Evolutionary conservation across 2,113 vertebrate genomes (phyloP).

Genomic region (Lanius collurio): DNA sequence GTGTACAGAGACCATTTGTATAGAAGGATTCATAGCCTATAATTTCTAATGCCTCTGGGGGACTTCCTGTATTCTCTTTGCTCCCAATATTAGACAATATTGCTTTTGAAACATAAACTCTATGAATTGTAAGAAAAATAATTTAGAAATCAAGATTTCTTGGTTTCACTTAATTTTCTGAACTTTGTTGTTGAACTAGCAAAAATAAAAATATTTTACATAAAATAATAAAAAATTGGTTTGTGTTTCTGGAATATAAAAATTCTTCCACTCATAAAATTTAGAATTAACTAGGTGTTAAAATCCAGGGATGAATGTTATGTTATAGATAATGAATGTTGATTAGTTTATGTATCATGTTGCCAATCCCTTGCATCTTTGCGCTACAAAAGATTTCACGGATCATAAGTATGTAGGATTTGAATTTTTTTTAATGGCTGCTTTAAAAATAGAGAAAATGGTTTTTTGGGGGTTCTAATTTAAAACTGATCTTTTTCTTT

Average conservation of each 20-base stretch:
- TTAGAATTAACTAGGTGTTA: neutral
- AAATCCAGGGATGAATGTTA: neutral
- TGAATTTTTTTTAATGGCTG: neutral
- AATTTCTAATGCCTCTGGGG: neutral
- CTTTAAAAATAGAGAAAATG: neutral
- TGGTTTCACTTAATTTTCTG: neutral
- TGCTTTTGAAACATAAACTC: neutral
- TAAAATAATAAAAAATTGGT: neutral
- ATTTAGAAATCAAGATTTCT: neutral
- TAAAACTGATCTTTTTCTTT: neutral
- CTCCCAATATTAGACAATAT: neutral
- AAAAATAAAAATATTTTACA: neutral
- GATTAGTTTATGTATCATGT: neutral
- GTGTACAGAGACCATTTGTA: neutral
- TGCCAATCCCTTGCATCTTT: neutral
- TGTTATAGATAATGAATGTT: neutral
- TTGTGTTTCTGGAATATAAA: neutral
- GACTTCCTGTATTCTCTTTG: neutral
- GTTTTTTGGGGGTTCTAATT: neutral
- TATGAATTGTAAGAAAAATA: neutral
- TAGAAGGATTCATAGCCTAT: neutral
- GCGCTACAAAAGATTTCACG: neutral
- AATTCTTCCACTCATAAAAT: neutral
- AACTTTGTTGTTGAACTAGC: neutral
- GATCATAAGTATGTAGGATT: neutral